Evolutionary conservation across 2,113 vertebrate genomes (phyloP).

Genomic region (Heptranchias perlo): DNA sequence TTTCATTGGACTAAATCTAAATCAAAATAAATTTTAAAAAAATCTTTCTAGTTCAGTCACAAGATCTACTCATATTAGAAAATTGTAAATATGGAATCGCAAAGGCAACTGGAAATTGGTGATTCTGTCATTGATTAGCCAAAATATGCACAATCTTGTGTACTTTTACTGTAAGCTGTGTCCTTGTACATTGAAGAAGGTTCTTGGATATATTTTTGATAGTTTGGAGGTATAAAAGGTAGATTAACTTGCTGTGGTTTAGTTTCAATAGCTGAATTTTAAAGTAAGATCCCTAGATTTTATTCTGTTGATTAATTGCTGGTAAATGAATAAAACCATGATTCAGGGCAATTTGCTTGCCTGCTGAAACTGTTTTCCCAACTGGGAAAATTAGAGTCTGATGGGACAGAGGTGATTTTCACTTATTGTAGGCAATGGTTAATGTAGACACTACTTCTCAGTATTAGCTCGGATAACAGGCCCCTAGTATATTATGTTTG

Average conservation of each 20-base stretch:
- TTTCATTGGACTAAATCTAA: neutral
- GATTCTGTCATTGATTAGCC: neutral
- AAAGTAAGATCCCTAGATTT: neutral
- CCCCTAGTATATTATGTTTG: neutral
- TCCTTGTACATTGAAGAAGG: neutral
- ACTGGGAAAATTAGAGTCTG: neutral
- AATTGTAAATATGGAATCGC: neutral
- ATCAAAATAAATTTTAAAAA: neutral
- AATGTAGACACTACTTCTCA: neutral
- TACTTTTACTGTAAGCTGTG: neutral
- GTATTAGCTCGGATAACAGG: neutral
- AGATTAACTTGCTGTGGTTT: neutral
- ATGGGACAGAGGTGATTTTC: neutral
- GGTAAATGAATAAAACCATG: neutral
- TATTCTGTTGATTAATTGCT: neutral
- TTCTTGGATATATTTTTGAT: neutral
- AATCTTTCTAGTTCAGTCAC: neutral
- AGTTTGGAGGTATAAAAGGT: neutral
- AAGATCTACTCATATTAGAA: neutral
- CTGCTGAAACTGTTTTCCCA: neutral
- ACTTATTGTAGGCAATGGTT: neutral
- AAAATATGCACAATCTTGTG: neutral
- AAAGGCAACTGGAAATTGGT: neutral
- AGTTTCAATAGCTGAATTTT: neutral
- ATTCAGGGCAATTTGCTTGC: neutral